Evolutionary conservation across 2,797 vertebrate species (phyloP).

Genomic region (Oreochromis mossambicus): DNA sequence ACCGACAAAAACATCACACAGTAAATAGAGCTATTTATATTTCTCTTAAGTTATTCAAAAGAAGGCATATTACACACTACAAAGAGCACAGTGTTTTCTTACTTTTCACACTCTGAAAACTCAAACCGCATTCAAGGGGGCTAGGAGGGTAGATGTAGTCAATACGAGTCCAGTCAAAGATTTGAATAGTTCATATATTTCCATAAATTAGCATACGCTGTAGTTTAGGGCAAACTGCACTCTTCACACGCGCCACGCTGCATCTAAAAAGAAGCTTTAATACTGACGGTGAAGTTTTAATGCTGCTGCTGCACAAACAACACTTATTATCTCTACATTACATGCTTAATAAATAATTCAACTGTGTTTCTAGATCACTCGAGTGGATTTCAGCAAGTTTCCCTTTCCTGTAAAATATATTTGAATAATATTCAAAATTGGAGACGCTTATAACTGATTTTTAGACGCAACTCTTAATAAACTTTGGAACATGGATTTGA

Average conservation of each 20-base stretch:
- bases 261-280: background rate
- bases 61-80: background rate
- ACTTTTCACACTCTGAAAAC: background rate
- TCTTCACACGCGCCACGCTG: background rate
- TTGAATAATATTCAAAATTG: background rate
- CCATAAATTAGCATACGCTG: conserved; percentile 13
- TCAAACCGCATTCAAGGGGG: background rate
- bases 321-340: background rate
- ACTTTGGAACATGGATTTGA: background rate
- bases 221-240: background rate
- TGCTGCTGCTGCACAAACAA: background rate
- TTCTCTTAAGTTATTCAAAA: background rate
- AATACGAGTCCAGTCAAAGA: background rate
- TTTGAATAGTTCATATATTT: conserved; percentile 34
- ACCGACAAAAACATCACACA: background rate
- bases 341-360: background rate
- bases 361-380: background rate
- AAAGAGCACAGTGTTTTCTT: background rate
- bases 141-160: background rate
- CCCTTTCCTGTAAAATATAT: background rate
- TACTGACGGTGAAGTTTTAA: background rate
- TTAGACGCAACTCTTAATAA: background rate
- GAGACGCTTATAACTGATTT: background rate
- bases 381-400: background rate
- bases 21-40: background rate